Percentiles rank a stretch among this genome's conserved stretches.
Evolutionary conservation across 2,888 invertebrate genomes (phyloP).

Genomic region (Frankliniella fusca): DNA sequence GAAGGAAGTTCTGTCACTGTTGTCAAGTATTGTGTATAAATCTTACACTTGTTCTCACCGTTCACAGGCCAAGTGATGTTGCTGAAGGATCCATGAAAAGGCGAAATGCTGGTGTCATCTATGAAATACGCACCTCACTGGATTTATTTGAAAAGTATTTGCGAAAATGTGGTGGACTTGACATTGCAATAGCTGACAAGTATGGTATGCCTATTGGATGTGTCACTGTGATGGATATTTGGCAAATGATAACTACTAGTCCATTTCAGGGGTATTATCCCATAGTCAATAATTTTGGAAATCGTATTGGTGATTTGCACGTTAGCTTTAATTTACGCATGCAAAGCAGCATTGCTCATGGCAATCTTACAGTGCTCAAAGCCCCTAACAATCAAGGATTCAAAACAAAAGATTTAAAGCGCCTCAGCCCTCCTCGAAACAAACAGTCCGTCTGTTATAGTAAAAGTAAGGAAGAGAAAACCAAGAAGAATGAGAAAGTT

Average conservation of each 20-base stretch:
- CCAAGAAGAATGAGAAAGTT: not conserved
- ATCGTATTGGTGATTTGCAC: conserved; percentile 45
- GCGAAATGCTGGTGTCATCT: conserved; percentile 42
- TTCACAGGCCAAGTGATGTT: conserved; percentile 43
- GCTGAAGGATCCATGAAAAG: conserved; percentile 38
- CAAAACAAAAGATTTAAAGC: not conserved
- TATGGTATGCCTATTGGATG: conserved; percentile 41
- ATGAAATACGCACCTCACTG: conserved; percentile 45
- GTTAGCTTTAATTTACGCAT: conserved; percentile 43
- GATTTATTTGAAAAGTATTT: conserved; percentile 46
- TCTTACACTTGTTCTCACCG: not conserved
- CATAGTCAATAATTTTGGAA: conserved; percentile 42
- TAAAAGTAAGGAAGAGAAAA: conserved; percentile 10
- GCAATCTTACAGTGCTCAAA: not conserved
- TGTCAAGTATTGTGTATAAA: not conserved
- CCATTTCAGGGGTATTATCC: conserved; percentile 44
- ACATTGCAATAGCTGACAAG: conserved; percentile 41
- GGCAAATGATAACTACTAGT: conserved; percentile 42
- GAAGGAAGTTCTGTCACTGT: not conserved
- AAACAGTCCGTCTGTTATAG: not conserved
- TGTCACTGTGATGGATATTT: conserved; percentile 42
- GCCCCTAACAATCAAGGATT: not conserved
- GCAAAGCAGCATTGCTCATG: not conserved
- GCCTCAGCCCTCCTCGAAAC: not conserved
- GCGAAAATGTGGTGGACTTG: conserved; percentile 45